A percentile compares a stretch with the other conserved stretches of the same genome.
These are phyloP conservation scores for Calameuta idolon DNA, from an alignment of 2,888 invertebrate genomes.

Conservation along the genomic window DNA sequence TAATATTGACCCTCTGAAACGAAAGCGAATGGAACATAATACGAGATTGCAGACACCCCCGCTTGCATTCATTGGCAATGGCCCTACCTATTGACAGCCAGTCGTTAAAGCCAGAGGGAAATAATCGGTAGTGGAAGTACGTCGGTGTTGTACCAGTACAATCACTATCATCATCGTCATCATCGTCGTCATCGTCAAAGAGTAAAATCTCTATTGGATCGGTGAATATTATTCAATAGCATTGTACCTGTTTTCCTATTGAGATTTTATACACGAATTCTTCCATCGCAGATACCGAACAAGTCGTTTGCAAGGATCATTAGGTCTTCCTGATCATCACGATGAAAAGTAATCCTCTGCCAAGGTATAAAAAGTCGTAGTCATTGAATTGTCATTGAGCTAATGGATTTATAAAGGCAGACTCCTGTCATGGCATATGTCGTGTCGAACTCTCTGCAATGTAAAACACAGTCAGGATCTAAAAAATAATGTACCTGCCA, in stretches of 20 bases:
- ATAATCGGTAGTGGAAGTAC: neutral
- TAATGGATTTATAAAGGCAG: constrained; percentile 23
- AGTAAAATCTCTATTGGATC: neutral
- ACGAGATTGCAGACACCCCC: constrained; percentile 45
- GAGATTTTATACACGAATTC: neutral
- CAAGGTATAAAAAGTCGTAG: neutral
- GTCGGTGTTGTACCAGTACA: neutral
- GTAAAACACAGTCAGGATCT: neutral
- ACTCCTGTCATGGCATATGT: constrained; percentile 31
- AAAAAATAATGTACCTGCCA: constrained; percentile 6
- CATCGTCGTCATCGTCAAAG: neutral
- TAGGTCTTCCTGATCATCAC: neutral
- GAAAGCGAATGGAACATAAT: constrained; percentile 58
- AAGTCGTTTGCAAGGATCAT: neutral
- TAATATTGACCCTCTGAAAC: constrained; percentile 51
- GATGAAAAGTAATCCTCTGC: neutral
- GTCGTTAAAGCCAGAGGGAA: neutral
- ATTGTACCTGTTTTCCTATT: neutral
- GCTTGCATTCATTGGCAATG: constrained; percentile 47
- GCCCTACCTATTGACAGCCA: constrained; percentile 12
- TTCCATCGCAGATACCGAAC: neutral
- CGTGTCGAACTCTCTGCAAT: constrained; percentile 1
- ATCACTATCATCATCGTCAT: neutral
- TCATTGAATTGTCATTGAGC: constrained; percentile 22
- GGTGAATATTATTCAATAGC: neutral